Percentiles rank a stretch among this genome's conserved stretches.
phyloP scores from a whole-genome alignment of 2,797 vertebrate species.

The Platalea minor region DNA sequence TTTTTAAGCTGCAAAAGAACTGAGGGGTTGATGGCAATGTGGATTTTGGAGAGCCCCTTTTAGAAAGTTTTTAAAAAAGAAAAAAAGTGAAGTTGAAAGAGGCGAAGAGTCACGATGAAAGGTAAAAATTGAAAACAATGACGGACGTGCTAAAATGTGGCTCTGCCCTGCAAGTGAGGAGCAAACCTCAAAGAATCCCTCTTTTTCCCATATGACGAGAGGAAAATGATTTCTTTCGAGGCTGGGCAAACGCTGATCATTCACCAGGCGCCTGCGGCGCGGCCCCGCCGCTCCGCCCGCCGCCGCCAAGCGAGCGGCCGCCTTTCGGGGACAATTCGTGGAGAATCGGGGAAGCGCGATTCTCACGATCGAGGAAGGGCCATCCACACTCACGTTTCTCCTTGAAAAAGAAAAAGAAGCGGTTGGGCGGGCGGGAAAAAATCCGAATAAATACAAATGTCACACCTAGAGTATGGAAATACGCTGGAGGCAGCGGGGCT shows the following conservation, averaged over 20 bases:
- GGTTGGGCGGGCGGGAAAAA: not conserved
- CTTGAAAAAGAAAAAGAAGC: accelerated
- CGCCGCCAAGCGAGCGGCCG: too few relatives aligned
- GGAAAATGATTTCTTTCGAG: not conserved
- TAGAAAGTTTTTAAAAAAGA: too few relatives aligned
- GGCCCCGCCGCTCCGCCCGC: not conserved
- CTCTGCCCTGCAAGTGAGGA: not conserved
- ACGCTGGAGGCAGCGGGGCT: accelerated
- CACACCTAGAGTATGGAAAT: not conserved
- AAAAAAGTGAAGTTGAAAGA: not conserved
- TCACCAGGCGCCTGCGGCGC: not conserved
- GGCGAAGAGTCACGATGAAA: not conserved
- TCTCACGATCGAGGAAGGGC: not conserved
- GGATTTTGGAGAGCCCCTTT: not conserved
- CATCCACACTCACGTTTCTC: not conserved
- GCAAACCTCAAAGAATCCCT: not conserved
- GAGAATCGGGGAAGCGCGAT: too few relatives aligned
- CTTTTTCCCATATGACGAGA: not conserved
- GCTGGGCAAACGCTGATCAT: not conserved
- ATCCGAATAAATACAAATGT: not conserved
- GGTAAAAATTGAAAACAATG: not conserved
- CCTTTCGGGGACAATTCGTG: too few relatives aligned
- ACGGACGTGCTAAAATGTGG: not conserved
- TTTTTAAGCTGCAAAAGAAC: not conserved
- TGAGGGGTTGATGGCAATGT: not conserved